phyloP scores from a whole-genome alignment of 2,888 invertebrate genomes.

The Acleris holmiana region DNA sequence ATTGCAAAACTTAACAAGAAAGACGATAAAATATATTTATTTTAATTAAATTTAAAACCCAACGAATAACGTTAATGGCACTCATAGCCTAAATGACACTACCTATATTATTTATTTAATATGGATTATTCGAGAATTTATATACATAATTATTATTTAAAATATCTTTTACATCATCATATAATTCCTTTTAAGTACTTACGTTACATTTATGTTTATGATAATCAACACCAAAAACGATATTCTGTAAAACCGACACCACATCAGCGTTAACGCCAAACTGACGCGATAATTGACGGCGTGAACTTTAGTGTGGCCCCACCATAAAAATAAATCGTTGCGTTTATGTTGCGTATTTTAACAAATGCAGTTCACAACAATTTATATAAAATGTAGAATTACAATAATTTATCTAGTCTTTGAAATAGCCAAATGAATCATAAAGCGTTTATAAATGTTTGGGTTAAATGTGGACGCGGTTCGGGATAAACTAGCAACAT shows the following conservation, averaged over 20 bases:
- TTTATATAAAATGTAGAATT: constrained; percentile 20
- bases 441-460: too few species aligned
- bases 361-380: constrained; percentile 52
- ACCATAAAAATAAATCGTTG: constrained; percentile 20
- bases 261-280: too few species aligned
- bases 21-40: constrained; percentile 34
- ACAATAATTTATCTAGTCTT: constrained; percentile 10
- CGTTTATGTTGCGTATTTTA: constrained; percentile 47
- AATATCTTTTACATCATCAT: constrained; percentile 5
- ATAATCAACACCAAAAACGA: too few species aligned
- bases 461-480: too few species aligned
- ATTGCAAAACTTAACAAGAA: constrained; percentile 36
- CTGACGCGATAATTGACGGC: too few species aligned
- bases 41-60: constrained; percentile 53
- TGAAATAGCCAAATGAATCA: too few species aligned
- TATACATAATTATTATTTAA: constrained; percentile 16
- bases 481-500: too few species aligned
- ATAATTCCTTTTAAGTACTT: too few species aligned
- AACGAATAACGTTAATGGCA: constrained; percentile 74
- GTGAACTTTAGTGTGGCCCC: too few species aligned
- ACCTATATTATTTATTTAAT: constrained; percentile 23
- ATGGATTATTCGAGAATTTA: constrained; percentile 28
- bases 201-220: too few species aligned
- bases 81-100: constrained; percentile 71
- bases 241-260: too few species aligned